These are phyloP conservation scores for Orchestia grillus DNA, from an alignment of 1,140 invertebrate species.

Conservation along the genomic window DNA sequence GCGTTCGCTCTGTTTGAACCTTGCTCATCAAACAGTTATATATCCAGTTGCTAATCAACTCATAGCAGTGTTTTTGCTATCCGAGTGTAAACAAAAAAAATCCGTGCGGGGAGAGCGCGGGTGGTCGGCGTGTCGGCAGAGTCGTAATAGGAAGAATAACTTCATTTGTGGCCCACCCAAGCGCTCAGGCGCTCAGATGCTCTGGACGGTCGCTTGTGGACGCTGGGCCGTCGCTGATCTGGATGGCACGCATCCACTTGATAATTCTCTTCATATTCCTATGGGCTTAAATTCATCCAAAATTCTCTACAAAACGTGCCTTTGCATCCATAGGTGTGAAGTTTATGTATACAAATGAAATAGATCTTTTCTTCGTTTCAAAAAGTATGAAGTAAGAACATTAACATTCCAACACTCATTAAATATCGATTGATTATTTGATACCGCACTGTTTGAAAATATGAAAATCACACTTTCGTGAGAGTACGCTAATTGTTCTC, in stretches of 20 bases:
- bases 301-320: neutral
- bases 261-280: neutral
- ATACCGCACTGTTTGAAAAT: neutral
- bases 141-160: slow-evolving; percentile 47
- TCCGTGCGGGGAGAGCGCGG: neutral
- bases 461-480: neutral
- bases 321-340: neutral
- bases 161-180: slow-evolving; percentile 45
- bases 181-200: neutral
- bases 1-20: neutral
- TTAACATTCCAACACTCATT: neutral
- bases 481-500: neutral
- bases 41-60: neutral
- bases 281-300: no score
- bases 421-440: no score
- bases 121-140: slow-evolving; percentile 7
- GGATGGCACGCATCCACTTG: neutral
- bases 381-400: neutral
- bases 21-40: neutral
- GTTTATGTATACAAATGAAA: neutral
- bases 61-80: neutral
- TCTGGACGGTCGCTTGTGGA: neutral
- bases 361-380: neutral
- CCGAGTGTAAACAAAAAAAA: neutral
- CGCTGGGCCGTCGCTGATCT: neutral